Conservation (phyloP, 2,888 invertebrate species). For the Ochropleura leucogaster region DNA sequence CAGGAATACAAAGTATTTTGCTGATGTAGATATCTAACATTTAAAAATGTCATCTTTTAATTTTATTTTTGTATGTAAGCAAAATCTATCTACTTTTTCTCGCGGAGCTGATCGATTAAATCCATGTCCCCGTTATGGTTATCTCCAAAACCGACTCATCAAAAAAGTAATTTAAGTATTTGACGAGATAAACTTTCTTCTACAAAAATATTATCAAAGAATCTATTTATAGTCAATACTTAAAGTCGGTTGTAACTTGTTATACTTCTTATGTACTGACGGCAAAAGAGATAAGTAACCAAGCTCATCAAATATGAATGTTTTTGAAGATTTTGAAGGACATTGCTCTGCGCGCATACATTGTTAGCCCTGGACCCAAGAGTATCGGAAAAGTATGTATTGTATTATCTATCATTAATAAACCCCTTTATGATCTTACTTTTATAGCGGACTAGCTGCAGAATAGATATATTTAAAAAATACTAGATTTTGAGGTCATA, state of each 20-base stretch:
- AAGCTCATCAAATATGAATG: no score
- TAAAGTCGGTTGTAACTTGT: slow-evolving; percentile 4
- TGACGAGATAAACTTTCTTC: slow-evolving; percentile 14
- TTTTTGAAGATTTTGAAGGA: no score
- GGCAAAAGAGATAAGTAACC: no score
- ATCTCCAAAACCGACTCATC: neutral
- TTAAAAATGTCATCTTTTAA: neutral
- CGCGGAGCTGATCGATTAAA: neutral
- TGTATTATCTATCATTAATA: no score
- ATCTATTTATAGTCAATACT: neutral
- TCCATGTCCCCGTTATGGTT: neutral
- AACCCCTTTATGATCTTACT: no score
- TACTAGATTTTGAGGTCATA: no score
- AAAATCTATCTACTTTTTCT: neutral
- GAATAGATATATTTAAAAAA: no score
- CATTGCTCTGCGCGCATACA: no score
- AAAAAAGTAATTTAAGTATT: slow-evolving; percentile 46
- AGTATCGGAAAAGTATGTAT: no score
- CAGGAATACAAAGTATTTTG: neutral
- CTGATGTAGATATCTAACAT: neutral
- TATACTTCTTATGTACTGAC: neutral
- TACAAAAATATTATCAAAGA: slow-evolving; percentile 8
- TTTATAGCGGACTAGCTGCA: no score
- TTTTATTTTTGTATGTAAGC: neutral
- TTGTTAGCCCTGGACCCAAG: no score